Evolutionary conservation across 2,888 invertebrate genomes (phyloP).

Genomic region (Augochlorella aurata): DNA sequence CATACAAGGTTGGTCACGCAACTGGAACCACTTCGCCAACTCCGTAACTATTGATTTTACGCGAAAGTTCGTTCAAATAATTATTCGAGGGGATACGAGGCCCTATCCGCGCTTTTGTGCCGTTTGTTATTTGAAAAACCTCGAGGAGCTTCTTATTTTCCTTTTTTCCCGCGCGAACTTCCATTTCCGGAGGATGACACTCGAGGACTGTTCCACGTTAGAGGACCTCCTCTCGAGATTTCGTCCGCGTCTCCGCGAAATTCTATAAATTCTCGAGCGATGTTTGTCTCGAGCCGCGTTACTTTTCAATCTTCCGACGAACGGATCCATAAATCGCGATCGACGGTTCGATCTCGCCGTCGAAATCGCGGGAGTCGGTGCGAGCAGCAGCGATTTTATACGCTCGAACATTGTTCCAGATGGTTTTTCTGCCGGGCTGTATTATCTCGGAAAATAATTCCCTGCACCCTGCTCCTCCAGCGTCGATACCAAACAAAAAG

Average conservation of each 20-base stretch:
- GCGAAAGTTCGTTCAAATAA: slow-evolving; percentile 4
- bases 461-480: not conserved
- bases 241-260: too few species aligned
- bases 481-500: not conserved
- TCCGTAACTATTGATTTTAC: slow-evolving; percentile 14
- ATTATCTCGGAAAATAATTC: slow-evolving; percentile 22
- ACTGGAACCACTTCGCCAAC: slow-evolving; percentile 8
- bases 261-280: too few species aligned
- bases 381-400: not conserved
- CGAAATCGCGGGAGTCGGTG: not conserved
- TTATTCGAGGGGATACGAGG: not conserved
- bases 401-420: not conserved
- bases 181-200: not conserved
- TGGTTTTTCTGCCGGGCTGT: slow-evolving; percentile 8
- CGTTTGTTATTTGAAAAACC: not conserved
- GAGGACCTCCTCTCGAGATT: not conserved
- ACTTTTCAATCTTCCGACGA: not conserved
- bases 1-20: slow-evolving; percentile 12
- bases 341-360: not conserved
- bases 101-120: not conserved
- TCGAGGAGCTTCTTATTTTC: not conserved
- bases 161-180: not conserved
- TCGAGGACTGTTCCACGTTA: not conserved
- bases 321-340: too few species aligned
- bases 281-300: too few species aligned